Evolutionary conservation across 1,140 invertebrate genomes (phyloP).

Genomic region (Paraescarpia echinospica): DNA sequence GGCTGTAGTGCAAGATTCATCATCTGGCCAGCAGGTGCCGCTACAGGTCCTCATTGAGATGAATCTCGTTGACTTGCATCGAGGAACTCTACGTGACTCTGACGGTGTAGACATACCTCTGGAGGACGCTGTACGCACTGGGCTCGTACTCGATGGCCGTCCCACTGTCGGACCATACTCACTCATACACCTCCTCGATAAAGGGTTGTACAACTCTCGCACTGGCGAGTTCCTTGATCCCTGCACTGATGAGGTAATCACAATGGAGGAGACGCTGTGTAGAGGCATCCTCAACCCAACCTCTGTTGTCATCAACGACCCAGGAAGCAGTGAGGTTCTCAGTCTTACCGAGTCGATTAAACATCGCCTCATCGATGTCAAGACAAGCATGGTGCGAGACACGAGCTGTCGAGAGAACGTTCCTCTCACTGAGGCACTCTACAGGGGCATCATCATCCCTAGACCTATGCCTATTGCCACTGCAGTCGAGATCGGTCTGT

Average conservation of each 20-base stretch:
- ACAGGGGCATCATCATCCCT: constrained; percentile 29
- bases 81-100: constrained; percentile 64
- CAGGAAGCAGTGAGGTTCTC: constrained; percentile 30
- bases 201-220: constrained; percentile 26
- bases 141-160: constrained; percentile 21
- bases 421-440: constrained; percentile 70
- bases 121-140: constrained; percentile 66
- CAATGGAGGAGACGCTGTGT: constrained; percentile 82
- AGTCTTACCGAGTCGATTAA: constrained; percentile 68
- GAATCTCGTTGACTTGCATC: constrained; percentile 63
- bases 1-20: constrained; percentile 66
- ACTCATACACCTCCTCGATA: constrained; percentile 25
- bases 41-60: constrained; percentile 16
- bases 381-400: constrained; percentile 76
- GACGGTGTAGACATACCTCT: constrained; percentile 70
- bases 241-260: constrained; percentile 73
- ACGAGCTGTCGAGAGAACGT: constrained; percentile 74
- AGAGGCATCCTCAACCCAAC: constrained; percentile 64
- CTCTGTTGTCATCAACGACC: constrained; percentile 35
- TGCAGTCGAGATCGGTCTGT: constrained; percentile 80
- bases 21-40: constrained; percentile 42
- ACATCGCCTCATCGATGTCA: constrained; percentile 70
- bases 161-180: constrained; percentile 8
- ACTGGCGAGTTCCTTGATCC: constrained; percentile 73
- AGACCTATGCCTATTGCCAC: constrained; percentile 74